These are phyloP conservation scores for Okapia johnstoni DNA, from an alignment of 2,113 vertebrate species.

Conservation along the genomic window DNA sequence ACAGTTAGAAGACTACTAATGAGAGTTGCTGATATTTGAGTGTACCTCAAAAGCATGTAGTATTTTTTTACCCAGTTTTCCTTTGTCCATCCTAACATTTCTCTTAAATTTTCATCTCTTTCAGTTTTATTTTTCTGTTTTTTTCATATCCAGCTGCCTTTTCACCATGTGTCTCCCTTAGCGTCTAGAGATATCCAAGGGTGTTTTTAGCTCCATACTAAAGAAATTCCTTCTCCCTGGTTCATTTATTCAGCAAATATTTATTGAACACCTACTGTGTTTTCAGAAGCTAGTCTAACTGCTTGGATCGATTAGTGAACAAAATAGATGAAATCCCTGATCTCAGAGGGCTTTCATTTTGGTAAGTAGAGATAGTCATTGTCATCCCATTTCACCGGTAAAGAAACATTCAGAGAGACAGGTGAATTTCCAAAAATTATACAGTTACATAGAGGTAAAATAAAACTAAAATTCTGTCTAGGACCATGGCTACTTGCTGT, in stretches of 20 bases:
- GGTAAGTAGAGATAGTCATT: not conserved
- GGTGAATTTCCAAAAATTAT: not conserved
- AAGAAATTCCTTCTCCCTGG: not conserved
- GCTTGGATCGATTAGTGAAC: not conserved
- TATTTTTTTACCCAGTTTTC: not conserved
- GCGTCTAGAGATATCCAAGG: not conserved
- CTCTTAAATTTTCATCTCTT: constrained; percentile 11
- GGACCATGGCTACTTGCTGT: not conserved
- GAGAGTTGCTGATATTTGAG: not conserved
- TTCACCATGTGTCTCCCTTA: not conserved
- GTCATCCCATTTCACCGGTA: not conserved
- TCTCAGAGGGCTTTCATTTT: not conserved
- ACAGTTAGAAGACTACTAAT: not conserved
- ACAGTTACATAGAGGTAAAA: not conserved
- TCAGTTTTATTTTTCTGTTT: not conserved
- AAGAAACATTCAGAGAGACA: not conserved
- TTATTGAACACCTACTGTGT: not conserved
- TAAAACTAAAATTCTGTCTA: not conserved
- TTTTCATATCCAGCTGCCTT: not conserved
- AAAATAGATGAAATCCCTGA: not conserved
- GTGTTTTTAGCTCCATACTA: not conserved
- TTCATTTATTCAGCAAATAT: not conserved
- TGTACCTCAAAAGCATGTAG: not conserved
- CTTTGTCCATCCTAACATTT: not conserved
- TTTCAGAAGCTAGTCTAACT: not conserved